Conservation (phyloP, 2,797 vertebrate species). For the Mionectes olivaceus region DNA sequence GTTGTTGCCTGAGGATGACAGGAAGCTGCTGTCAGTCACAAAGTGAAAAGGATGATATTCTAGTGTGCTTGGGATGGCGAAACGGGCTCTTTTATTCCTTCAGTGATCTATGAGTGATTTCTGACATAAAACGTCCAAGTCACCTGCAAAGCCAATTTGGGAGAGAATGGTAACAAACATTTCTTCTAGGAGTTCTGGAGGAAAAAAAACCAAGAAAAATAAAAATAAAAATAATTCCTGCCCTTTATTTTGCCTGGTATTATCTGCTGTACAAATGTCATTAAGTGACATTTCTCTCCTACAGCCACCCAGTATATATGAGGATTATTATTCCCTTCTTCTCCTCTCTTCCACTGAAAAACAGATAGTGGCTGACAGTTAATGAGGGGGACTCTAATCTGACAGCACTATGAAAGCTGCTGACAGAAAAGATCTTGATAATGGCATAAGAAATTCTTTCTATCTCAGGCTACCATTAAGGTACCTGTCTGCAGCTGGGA, state of each 20-base stretch:
- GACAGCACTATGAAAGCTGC: slow-evolving; percentile 56
- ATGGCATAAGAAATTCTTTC: slow-evolving; percentile 43
- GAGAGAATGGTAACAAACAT: neutral
- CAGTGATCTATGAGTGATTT: slow-evolving; percentile 34
- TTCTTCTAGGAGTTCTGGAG: neutral
- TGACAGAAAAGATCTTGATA: slow-evolving; percentile 44
- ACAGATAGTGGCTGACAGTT: slow-evolving; percentile 45
- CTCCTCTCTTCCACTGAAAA: slow-evolving; percentile 21
- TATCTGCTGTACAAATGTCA: slow-evolving; percentile 62
- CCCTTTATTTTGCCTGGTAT: slow-evolving; percentile 40
- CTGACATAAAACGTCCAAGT: slow-evolving; percentile 43
- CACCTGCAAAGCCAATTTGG: slow-evolving; percentile 42
- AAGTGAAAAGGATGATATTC: neutral
- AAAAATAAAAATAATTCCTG: neutral
- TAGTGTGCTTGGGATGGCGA: neutral
- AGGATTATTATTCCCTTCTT: slow-evolving; percentile 29
- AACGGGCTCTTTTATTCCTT: neutral
- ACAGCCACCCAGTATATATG: slow-evolving; percentile 19
- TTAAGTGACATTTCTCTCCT: slow-evolving; percentile 65
- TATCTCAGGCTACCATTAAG: slow-evolving; percentile 29
- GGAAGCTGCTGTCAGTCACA: slow-evolving; percentile 40
- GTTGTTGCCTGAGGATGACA: slow-evolving; percentile 29
- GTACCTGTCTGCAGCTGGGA: neutral
- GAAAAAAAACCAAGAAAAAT: neutral
- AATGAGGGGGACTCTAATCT: slow-evolving; percentile 59